Evolutionary conservation across 2,113 vertebrate species (phyloP).

Genomic region (Alouatta palliata): DNA sequence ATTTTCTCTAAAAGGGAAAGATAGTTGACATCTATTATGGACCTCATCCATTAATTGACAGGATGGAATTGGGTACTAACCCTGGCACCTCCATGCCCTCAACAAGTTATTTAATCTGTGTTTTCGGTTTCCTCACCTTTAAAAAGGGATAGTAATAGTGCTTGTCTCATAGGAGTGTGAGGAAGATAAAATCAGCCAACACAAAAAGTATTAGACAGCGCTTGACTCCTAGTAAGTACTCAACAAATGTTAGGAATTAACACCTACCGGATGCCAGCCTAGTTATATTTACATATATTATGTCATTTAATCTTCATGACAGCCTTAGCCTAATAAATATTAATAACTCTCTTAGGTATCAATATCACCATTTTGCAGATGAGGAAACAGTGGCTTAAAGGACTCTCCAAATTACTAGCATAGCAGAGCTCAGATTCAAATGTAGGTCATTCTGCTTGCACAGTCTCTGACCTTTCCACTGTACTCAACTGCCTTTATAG

Average conservation of each 20-base stretch:
- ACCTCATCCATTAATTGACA: background rate
- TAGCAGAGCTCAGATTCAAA: background rate
- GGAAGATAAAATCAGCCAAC: background rate
- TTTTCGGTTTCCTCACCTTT: background rate
- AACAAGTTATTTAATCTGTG: background rate
- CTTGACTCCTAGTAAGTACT: background rate
- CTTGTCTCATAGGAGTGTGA: background rate
- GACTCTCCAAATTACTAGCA: background rate
- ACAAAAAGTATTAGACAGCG: background rate
- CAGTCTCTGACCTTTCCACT: background rate
- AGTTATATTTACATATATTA: background rate
- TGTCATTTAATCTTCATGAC: slow-evolving; percentile 2
- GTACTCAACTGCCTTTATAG: background rate
- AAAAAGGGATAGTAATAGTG: background rate
- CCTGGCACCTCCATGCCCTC: background rate
- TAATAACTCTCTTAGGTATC: background rate
- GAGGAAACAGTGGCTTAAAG: background rate
- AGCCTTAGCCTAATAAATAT: background rate
- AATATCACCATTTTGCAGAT: background rate
- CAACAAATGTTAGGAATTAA: background rate
- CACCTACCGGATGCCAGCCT: background rate
- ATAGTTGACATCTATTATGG: background rate
- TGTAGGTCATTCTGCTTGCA: background rate
- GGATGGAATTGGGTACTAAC: background rate
- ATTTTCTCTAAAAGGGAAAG: slow-evolving; percentile 12